Percentiles rank a stretch among this genome's conserved stretches.
Conservation (phyloP, 2,888 invertebrate species). For the Carterocephalus palaemon region DNA sequence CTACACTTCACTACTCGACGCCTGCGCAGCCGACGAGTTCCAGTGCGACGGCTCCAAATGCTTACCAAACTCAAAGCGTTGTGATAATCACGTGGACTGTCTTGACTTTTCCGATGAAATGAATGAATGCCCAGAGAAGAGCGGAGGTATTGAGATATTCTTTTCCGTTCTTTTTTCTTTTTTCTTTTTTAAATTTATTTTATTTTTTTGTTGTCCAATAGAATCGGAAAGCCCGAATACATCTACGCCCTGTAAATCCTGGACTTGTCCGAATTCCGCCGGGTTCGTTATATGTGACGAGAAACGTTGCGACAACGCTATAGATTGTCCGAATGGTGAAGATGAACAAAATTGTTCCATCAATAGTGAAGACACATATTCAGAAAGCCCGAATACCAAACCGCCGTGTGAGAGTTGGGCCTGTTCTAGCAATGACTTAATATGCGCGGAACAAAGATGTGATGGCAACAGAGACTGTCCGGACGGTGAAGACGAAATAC, state of each 20-base stretch:
- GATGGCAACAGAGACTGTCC: conserved; percentile 38
- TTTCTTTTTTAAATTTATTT: no score
- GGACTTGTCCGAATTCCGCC: background rate
- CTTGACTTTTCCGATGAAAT: no score
- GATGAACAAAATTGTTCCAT: no score
- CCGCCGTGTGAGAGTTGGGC: background rate
- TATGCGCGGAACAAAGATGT: conserved; percentile 37
- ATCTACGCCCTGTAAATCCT: background rate
- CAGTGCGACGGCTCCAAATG: conserved; percentile 79
- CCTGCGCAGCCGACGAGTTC: conserved; percentile 44
- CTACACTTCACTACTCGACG: conserved; percentile 42
- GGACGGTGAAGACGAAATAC: conserved; percentile 38
- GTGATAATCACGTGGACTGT: no score
- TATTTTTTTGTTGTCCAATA: no score
- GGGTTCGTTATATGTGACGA: background rate
- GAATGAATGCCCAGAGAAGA: no score
- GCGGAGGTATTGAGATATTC: no score
- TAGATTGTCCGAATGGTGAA: no score
- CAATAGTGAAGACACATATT: conserved; percentile 1
- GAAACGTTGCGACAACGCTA: no score
- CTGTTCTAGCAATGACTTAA: conserved; percentile 2
- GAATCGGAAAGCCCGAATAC: background rate
- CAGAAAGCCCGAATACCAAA: conserved; percentile 1
- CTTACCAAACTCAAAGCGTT: conserved; percentile 53
- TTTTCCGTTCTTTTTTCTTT: no score